These are phyloP conservation scores for Sceloporus tristichus DNA, from an alignment of 2,113 vertebrate species.

Conservation along the genomic window DNA sequence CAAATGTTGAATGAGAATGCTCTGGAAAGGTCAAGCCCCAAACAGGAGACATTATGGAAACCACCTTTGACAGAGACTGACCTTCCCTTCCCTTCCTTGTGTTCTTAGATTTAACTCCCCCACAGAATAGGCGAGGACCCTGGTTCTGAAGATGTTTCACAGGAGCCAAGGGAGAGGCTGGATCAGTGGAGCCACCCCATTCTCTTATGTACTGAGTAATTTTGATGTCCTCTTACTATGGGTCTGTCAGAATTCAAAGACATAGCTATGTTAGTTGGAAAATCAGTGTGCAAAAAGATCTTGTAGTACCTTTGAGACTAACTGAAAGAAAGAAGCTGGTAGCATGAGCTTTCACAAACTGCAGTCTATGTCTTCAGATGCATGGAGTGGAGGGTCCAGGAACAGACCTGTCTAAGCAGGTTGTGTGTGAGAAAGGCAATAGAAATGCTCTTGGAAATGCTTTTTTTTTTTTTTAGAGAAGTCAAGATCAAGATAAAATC, in stretches of 20 bases:
- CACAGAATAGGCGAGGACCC: neutral
- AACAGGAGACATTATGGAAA: neutral
- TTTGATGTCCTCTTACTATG: too few species aligned
- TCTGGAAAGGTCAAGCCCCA: neutral
- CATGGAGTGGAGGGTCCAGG: too few species aligned
- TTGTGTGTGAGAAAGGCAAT: too few species aligned
- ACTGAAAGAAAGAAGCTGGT: too few species aligned
- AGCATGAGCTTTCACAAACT: too few species aligned
- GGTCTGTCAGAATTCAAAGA: neutral
- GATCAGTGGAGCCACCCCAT: neutral
- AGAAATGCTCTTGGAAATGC: too few species aligned
- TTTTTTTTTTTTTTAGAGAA: neutral
- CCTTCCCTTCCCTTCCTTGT: neutral
- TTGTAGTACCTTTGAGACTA: too few species aligned
- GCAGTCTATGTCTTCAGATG: too few species aligned
- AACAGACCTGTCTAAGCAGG: too few species aligned
- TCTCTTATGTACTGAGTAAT: too few species aligned
- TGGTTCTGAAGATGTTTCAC: neutral
- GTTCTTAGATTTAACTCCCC: neutral
- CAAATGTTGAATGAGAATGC: neutral
- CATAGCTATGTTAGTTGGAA: neutral
- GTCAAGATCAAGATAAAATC: neutral
- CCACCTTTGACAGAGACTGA: neutral
- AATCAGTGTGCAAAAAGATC: neutral
- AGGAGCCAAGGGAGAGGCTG: neutral